A percentile compares a stretch with the other conserved stretches of the same genome.
phyloP scores from a whole-genome alignment of 2,113 vertebrate genomes.

The Bungarus multicinctus region DNA sequence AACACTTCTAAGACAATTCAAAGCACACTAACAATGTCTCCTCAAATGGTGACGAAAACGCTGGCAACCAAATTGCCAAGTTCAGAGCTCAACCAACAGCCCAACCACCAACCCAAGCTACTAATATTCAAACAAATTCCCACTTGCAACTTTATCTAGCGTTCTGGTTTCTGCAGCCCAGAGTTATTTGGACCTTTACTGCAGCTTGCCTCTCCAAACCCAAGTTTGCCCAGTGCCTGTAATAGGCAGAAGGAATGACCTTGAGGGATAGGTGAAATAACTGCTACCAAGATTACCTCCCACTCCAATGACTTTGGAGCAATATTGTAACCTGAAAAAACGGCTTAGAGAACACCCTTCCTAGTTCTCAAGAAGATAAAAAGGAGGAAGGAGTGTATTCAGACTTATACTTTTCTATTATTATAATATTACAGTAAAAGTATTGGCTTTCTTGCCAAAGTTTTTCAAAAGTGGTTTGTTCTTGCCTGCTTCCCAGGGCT shows the following conservation, averaged over 20 bases:
- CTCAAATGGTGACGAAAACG: too few species aligned
- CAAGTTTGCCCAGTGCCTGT: too few species aligned
- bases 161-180: background rate
- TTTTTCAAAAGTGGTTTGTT: background rate
- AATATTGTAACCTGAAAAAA: background rate
- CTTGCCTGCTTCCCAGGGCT: background rate
- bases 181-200: too few species aligned
- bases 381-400: background rate
- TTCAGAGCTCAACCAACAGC: too few species aligned
- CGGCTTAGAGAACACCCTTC: background rate
- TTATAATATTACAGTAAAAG: background rate
- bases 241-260: too few species aligned
- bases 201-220: too few species aligned
- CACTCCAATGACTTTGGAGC: background rate
- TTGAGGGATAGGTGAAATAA: too few species aligned
- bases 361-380: background rate
- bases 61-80: too few species aligned
- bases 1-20: background rate
- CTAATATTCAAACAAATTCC: too few species aligned
- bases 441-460: background rate
- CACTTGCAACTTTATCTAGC: background rate
- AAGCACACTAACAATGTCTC: too few species aligned
- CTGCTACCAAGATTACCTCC: background rate
- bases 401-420: background rate
- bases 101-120: too few species aligned